Conservation (phyloP, 2,113 vertebrate species). For the Mohoua ochrocephala region DNA sequence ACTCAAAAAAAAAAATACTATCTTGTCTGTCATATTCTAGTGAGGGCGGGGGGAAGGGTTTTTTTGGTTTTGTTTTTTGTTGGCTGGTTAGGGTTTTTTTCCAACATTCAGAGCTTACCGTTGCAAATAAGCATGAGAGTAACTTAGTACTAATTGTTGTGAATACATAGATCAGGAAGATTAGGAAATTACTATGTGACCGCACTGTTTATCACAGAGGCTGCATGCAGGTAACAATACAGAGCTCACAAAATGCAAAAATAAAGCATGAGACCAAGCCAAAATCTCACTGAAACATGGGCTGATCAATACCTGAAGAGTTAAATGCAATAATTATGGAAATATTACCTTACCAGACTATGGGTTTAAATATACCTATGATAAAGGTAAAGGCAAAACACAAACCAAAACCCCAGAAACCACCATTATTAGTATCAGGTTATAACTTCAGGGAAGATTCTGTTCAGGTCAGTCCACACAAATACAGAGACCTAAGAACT, state of each 20-base stretch:
- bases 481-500: background rate
- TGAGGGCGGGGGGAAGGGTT: fast-evolving
- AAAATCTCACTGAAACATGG: background rate
- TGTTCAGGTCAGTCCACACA: background rate
- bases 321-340: background rate
- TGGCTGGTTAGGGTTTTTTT: background rate
- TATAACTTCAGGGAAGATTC: background rate
- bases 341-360: background rate
- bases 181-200: background rate
- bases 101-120: background rate
- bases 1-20: background rate
- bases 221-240: background rate
- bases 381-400: background rate
- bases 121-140: background rate
- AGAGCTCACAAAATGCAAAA: background rate
- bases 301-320: background rate
- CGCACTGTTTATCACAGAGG: background rate
- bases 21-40: background rate
- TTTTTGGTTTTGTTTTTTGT: background rate
- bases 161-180: background rate
- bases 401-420: background rate
- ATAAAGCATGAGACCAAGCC: background rate
- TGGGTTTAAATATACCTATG: background rate
- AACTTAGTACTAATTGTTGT: background rate
- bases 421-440: background rate